A percentile compares a stretch with the other conserved stretches of the same genome.
phyloP scores from a whole-genome alignment of 2,113 vertebrate genomes.

The Leptodactylus fuscus region DNA sequence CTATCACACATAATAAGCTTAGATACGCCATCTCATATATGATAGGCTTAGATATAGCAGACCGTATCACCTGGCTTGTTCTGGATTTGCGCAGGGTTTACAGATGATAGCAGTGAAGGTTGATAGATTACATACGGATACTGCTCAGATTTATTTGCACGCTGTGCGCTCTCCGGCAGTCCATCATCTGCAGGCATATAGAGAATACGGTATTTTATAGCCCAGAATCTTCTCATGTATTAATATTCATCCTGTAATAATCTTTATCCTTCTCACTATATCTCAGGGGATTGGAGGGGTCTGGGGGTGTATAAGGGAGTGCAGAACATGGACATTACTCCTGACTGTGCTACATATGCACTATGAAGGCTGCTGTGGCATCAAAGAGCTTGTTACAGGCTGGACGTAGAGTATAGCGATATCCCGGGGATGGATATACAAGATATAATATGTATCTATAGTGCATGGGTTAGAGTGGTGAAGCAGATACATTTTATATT shows the following conservation, averaged over 20 bases:
- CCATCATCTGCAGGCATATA: background rate
- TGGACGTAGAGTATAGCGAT: too few relatives aligned
- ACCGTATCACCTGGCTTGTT: background rate
- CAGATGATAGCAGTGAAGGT: background rate
- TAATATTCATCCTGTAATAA: background rate
- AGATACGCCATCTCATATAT: background rate
- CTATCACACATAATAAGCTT: background rate
- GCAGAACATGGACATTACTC: background rate
- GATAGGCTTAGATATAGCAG: background rate
- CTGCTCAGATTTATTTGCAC: background rate
- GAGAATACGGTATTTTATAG: background rate
- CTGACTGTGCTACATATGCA: background rate
- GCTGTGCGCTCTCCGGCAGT: background rate
- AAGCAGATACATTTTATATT: too few relatives aligned
- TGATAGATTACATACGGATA: background rate
- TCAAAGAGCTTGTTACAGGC: too few relatives aligned
- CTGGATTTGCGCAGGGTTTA: background rate
- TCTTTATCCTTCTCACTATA: background rate
- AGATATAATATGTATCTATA: too few relatives aligned
- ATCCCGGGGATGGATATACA: too few relatives aligned
- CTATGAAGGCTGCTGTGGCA: background rate
- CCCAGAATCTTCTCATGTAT: background rate
- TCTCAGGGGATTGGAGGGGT: background rate
- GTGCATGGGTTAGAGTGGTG: too few relatives aligned
- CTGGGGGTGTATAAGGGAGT: background rate